Evolutionary conservation across 2,113 vertebrate species (phyloP).

Genomic region (Girardinichthys multiradiatus): DNA sequence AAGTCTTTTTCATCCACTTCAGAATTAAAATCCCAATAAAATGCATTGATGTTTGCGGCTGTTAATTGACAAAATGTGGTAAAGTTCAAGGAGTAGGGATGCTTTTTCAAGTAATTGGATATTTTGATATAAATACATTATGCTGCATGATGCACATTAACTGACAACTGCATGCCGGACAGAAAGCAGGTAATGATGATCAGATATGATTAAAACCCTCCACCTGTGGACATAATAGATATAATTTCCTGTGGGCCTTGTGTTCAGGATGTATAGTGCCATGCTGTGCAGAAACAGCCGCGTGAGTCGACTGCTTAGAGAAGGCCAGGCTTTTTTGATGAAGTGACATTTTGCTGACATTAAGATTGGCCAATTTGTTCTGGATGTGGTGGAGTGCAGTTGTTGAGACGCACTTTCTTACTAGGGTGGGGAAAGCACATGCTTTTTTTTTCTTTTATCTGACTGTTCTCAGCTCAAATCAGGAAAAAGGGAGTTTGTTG

Average conservation of each 20-base stretch:
- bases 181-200: conserved; percentile 27
- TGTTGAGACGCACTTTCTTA: conserved; percentile 69
- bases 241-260: conserved; percentile 74
- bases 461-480: conserved; percentile 64
- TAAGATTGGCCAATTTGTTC: conserved; percentile 85
- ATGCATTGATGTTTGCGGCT: no score
- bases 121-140: neutral
- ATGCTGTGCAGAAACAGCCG: conserved; percentile 78
- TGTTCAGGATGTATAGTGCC: conserved; percentile 77
- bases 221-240: conserved; percentile 74
- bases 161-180: conserved; percentile 11
- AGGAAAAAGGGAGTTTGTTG: conserved; percentile 52
- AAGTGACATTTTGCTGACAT: conserved; percentile 86
- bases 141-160: conserved; percentile 13
- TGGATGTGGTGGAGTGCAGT: conserved; percentile 76
- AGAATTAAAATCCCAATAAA: no score
- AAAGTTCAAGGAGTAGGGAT: no score
- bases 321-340: conserved; percentile 81
- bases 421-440: conserved; percentile 66
- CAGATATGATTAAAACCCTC: conserved; percentile 54
- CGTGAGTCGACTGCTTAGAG: conserved; percentile 63
- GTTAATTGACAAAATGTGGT: no score
- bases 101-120: neutral
- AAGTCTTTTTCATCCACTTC: no score
- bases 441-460: conserved; percentile 28